Evolutionary conservation across 2,113 vertebrate species (phyloP), one percentile per base, ranked within the genome.

Genomic region (Atlantisia rogersi): DNA sequence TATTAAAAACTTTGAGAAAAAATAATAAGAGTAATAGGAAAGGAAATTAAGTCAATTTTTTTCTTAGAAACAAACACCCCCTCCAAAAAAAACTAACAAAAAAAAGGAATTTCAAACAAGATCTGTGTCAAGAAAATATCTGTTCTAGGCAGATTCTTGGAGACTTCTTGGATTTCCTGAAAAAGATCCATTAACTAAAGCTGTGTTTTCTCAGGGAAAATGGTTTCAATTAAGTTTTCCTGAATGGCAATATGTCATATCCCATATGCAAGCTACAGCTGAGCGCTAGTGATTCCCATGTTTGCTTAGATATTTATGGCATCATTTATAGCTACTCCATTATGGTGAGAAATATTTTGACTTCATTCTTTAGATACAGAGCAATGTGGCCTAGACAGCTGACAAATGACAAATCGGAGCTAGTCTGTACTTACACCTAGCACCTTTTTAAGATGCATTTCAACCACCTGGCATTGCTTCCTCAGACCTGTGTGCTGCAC

Each of bases 291-390:
- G 15, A 86, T 95, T 96, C 94, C 93, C 92, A 88, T 90, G 87
- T 93, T 96, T 96, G 86, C 95, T 81, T 79, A 94, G 94, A 88
- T 94, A 96, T 92, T 93, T 96, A 95, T 94, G 95, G 90, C 88
- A 96, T 79, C 81, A 39, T 92, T 85, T 88, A 90, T 94, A 88
- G 87, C 87, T 86, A 85, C 79, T 86, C 73, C 88, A 80, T 85
- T 82, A 86, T 82, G 78, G 42, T 42, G 44, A 90, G 90, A 94
- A 95, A 76, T 73, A 68, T 76, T 88, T 96, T 77, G 88, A 96
- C 94, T 92, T 89, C 28, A 48, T 77, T 86, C 84, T 90, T 85
- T 74, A 84, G 86, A 63, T 81, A 26, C 46, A 77, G 80, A 3
- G n/a, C 85, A 85, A 94, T 29, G 90, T 40, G 67, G 32, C 91